A percentile compares a stretch with the other conserved stretches of the same genome.
These are phyloP conservation scores for Lepidocyrtinus sp. DNA, from an alignment of 2,888 invertebrate genomes.

Conservation along the genomic window DNA sequence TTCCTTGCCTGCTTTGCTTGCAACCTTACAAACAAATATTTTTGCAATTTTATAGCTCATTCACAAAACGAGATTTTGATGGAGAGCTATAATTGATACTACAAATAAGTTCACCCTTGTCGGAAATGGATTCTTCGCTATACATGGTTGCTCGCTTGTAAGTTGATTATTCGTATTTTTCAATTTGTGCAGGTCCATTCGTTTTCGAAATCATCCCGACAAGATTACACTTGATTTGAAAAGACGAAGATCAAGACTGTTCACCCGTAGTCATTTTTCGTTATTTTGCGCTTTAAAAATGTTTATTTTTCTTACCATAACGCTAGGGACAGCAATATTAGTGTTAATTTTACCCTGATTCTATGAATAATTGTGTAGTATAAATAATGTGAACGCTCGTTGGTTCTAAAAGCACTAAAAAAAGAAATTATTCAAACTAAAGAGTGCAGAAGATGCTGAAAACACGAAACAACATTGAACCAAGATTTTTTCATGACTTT, in stretches of 20 bases:
- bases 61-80: not conserved
- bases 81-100: not conserved
- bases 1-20: not conserved
- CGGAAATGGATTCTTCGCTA: not conserved
- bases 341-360: constrained; percentile 1
- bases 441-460: no score
- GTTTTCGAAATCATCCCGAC: not conserved
- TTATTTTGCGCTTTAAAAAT: constrained; percentile 4
- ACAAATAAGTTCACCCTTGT: not conserved
- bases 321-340: no score
- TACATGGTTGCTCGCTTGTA: not conserved
- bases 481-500: no score
- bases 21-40: not conserved
- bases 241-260: constrained; percentile 17
- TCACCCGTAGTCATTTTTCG: constrained; percentile 24
- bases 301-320: constrained; percentile 41
- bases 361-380: constrained; percentile 17
- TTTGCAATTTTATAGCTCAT: constrained; percentile 22
- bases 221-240: not conserved
- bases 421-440: not conserved
- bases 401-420: not conserved
- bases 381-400: not conserved
- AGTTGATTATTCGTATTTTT: not conserved
- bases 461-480: no score
- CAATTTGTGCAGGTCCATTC: constrained; percentile 11